Percentiles rank a stretch among this genome's conserved stretches.
phyloP scores from a whole-genome alignment of 2,113 vertebrate species.

The Xiphophorus maculatus region DNA sequence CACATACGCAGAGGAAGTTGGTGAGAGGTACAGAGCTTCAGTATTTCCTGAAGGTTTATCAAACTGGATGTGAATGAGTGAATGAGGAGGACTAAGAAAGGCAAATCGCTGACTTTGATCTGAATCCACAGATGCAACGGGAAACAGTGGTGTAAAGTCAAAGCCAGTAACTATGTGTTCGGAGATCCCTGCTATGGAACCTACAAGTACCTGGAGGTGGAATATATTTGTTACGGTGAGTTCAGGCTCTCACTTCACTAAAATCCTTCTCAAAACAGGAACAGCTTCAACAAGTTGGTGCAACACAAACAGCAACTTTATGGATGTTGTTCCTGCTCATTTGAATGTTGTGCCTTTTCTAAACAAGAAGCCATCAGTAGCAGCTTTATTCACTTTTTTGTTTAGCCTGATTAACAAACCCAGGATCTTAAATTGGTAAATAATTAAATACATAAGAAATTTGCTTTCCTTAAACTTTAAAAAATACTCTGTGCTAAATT shows the following conservation, averaged over 20 bases:
- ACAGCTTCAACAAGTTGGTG: neutral
- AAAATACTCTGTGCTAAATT: too few species aligned
- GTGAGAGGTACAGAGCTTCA: too few species aligned
- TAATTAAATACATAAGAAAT: too few species aligned
- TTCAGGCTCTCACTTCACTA: neutral
- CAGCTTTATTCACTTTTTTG: too few species aligned
- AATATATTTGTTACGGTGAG: neutral
- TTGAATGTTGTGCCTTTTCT: too few species aligned
- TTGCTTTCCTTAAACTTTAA: too few species aligned
- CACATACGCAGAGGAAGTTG: too few species aligned
- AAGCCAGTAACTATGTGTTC: neutral
- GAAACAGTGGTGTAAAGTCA: neutral
- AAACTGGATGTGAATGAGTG: too few species aligned
- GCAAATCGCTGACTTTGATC: neutral
- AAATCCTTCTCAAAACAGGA: neutral
- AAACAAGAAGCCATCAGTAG: neutral
- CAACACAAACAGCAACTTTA: neutral
- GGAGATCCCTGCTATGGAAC: constrained; percentile 10
- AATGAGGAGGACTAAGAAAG: too few species aligned
- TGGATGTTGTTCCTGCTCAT: neutral
- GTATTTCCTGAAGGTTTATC: too few species aligned
- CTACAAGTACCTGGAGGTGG: constrained; percentile 29
- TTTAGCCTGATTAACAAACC: too few species aligned
- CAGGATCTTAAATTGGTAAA: too few species aligned
- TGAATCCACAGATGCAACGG: constrained; percentile 20